phyloP scores from a whole-genome alignment of 2,888 invertebrate species.

The Thecophora atra region DNA sequence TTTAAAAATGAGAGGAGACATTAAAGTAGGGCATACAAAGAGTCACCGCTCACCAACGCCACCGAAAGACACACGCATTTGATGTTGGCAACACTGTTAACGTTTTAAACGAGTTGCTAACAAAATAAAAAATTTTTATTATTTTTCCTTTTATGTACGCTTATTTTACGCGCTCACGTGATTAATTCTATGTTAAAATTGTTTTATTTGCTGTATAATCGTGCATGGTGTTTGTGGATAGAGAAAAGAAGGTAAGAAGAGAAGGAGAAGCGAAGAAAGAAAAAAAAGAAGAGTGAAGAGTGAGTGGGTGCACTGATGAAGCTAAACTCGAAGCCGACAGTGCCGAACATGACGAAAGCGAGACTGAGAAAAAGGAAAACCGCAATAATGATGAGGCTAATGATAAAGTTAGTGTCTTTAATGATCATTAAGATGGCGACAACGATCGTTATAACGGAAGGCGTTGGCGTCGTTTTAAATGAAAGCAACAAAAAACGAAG shows the following conservation, averaged over 20 bases:
- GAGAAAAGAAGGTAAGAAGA: neutral
- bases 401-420: no score
- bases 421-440: no score
- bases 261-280: neutral
- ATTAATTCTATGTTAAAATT: slow-evolving; percentile 20
- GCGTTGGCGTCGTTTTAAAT: no score
- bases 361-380: no score
- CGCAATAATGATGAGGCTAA: no score
- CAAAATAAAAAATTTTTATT: neutral
- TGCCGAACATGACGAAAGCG: no score
- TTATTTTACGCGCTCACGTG: slow-evolving; percentile 11
- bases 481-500: no score
- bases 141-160: neutral
- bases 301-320: no score
- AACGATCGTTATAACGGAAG: no score
- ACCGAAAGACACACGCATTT: neutral
- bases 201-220: slow-evolving; percentile 10
- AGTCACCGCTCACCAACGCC: neutral
- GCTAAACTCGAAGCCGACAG: no score
- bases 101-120: slow-evolving; percentile 20
- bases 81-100: neutral
- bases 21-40: neutral
- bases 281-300: no score
- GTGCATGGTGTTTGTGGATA: neutral
- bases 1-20: no score